Conservation (phyloP, 2,888 invertebrate species). For the Calephelis perditalis region DNA sequence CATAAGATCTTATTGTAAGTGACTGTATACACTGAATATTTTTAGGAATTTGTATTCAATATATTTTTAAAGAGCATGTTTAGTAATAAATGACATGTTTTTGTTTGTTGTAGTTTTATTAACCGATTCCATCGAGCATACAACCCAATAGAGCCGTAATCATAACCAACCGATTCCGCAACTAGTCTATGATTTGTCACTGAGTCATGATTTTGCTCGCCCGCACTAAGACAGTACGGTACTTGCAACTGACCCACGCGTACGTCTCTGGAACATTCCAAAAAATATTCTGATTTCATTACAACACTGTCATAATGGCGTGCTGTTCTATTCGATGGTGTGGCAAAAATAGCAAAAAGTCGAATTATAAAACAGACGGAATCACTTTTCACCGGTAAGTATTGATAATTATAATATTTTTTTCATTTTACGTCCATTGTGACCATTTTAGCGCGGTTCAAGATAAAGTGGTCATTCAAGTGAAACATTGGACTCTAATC, state of each 20-base stretch:
- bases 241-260: no score
- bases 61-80: constrained; percentile 62
- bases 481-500: not conserved
- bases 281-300: no score
- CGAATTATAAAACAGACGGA: constrained; percentile 1
- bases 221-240: no score
- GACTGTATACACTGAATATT: constrained; percentile 40
- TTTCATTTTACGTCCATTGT: constrained; percentile 1
- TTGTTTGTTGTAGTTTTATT: constrained; percentile 75
- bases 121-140: constrained; percentile 56
- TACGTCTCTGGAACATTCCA: no score
- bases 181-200: no score
- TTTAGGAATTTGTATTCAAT: constrained; percentile 37
- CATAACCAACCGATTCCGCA: no score
- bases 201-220: no score
- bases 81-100: constrained; percentile 66
- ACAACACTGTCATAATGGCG: not conserved
- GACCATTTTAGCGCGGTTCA: not conserved
- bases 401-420: not conserved
- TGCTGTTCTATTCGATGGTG: constrained; percentile 5
- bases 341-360: not conserved
- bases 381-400: constrained; percentile 10
- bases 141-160: no score
- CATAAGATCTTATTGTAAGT: constrained; percentile 37
- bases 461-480: not conserved